Evolutionary conservation across 1,140 invertebrate genomes (phyloP), one percentile per base, ranked within the genome.

Genomic region (Drosophila serrata): DNA sequence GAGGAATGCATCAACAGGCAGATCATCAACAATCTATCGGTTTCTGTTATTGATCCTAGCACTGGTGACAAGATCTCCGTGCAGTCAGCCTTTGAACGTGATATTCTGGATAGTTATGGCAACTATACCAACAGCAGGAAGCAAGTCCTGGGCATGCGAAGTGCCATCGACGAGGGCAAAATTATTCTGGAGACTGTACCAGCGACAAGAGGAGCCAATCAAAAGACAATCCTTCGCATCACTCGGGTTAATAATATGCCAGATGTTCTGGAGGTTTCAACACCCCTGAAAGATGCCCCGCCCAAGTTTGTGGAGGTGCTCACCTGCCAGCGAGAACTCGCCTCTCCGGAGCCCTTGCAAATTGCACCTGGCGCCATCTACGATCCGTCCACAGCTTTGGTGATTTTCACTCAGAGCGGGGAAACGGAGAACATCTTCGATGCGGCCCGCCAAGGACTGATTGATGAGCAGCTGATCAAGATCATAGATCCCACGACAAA

Each of bases 1-100:
- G 95, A 97, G 93, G 97, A 98, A 93, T 98, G 98, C 80, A 93
- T 99, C 33, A 95, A 96, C 79, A 93, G 97, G 49, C 95, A 96
- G 84, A 96, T 99, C 12, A 97, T 99, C 43, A 96, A 98, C 93
- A 95, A 96, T 4, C 93, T 95, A 59, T 98, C 97, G 4, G 96
- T 96, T 27, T 90, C 95, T 27, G 97, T 98, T 9, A 93, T 97
- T 62, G 97, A 98, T 92, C 95, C 95, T 0, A 95, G 94, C 68
- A 95, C 95, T 46, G 94, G 95, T 55, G 94, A 95, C 80, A 95
- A 95, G 90, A 93, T 97, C 46, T 95, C 96, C 29, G 92, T 98
- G 24, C 92, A 95, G 43, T 95, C 96, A 91, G 97, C 96, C 60
- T 93, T 98, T 70, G 96, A 97, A 57, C 96, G 96, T 87, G 95